Evolutionary conservation across 1,140 invertebrate species (phyloP), one percentile per base, ranked within the genome.

Genomic region (Bombus superbus): DNA sequence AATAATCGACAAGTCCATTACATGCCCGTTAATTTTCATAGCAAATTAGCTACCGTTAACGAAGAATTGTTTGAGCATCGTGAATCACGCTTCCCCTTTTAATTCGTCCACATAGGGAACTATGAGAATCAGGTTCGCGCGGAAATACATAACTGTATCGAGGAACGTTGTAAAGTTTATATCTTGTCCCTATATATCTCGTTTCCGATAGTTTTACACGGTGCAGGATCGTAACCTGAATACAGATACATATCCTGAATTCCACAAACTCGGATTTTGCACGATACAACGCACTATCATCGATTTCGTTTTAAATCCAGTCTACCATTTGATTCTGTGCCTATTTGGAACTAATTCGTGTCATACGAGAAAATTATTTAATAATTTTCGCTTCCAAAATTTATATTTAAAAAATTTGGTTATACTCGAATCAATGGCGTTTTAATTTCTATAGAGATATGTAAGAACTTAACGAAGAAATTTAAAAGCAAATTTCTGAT

Each of bases 131-230:
- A 62, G 69, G 57, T 44, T 40, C 59, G 13, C 18, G 3, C 4
- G 10, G 18, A 35, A n/a, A 72, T 42, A n/a, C 25, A 18, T 73
- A 32, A 68, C 15, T 32, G 44, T 32, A 83, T 77, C 81, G 71
- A 69, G n/a, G 11, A 18, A 42, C n/a, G 69, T 69, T 35, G 74
- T 42, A 57, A 83, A 83, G 82, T 83, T 77, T 35, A 10, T 66
- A 69, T 28, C 64, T 35, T 38, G 64, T 4, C 8, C 22, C 22
- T 42, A 25, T 38, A 25, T 59, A 69, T 80, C 53, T 47, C 76
- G 9, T 35, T 72, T 59, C 40, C 83, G 66, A 85, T 85, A 80
- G 76, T 85, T 85, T 85, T 69, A 72, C 76, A n/a, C 32, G 25
- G 71, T 62, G 42, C 44, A 68, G 76, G 47, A 32, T 71, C 75